phyloP scores from a whole-genome alignment of 1,140 invertebrate genomes.

The Micrasema longulum region DNA sequence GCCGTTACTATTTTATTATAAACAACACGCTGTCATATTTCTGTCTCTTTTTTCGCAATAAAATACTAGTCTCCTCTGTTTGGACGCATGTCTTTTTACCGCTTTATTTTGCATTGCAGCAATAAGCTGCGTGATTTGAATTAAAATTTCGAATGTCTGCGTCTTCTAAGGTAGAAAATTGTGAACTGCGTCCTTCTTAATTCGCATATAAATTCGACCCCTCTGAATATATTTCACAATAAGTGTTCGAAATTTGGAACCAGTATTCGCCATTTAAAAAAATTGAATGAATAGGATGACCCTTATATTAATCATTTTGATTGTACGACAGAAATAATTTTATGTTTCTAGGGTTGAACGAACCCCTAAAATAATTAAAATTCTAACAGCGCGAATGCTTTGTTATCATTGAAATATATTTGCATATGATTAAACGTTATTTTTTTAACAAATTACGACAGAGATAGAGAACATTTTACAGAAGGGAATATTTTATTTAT shows the following conservation, averaged over 20 bases:
- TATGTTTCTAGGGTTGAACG: conserved; percentile 5
- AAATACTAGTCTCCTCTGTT: background rate
- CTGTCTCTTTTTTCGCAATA: conserved; percentile 7
- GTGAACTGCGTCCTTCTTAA: too few species aligned
- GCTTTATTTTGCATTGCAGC: background rate
- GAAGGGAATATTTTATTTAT: too few species aligned
- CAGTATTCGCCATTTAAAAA: conserved; percentile 9
- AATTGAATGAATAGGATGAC: background rate
- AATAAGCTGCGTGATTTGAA: conserved; percentile 19
- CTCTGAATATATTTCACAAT: too few species aligned
- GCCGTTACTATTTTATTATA: too few species aligned
- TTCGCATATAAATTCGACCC: too few species aligned
- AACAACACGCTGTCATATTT: background rate
- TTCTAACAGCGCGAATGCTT: too few species aligned
- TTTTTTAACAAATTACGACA: too few species aligned
- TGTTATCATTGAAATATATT: too few species aligned
- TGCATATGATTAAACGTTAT: too few species aligned
- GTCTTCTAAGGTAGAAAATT: too few species aligned
- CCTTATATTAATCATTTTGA: conserved; percentile 16
- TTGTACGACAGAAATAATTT: background rate
- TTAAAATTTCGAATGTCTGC: conserved; percentile 12
- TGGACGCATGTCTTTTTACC: conserved; percentile 1
- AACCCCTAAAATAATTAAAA: background rate
- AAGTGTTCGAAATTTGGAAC: conserved; percentile 24
- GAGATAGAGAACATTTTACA: too few species aligned